Conservation (phyloP, 2,797 vertebrate genomes). For the Mionectes olivaceus region DNA sequence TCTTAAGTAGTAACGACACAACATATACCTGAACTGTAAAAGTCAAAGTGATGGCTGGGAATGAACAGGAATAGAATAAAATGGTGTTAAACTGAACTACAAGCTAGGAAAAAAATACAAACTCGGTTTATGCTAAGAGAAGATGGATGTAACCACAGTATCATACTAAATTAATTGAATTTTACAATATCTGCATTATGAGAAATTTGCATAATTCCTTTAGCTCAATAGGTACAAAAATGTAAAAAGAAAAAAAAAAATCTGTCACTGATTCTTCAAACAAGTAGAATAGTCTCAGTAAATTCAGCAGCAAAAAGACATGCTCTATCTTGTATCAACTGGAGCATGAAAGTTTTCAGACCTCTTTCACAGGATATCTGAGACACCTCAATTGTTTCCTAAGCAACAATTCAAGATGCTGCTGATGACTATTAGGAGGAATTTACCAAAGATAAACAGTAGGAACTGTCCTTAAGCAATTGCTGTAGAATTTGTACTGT, state of each 20-base stretch:
- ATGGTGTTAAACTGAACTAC: neutral
- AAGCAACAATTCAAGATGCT: neutral
- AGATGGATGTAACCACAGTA: neutral
- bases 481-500: neutral
- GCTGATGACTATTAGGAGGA: neutral
- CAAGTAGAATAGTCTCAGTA: neutral
- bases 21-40: neutral
- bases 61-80: neutral
- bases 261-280: neutral
- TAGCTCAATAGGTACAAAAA: neutral
- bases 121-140: neutral
- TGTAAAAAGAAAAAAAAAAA: neutral
- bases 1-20: neutral
- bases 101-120: neutral
- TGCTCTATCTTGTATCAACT: neutral
- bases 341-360: neutral
- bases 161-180: neutral
- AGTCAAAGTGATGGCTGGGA: neutral
- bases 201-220: neutral
- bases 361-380: neutral
- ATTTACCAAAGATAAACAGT: neutral
- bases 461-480: neutral
- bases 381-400: neutral
- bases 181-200: neutral
- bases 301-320: neutral